Conservation (phyloP, 2,797 vertebrate genomes). For the Pangasius sanitwongsei region DNA sequence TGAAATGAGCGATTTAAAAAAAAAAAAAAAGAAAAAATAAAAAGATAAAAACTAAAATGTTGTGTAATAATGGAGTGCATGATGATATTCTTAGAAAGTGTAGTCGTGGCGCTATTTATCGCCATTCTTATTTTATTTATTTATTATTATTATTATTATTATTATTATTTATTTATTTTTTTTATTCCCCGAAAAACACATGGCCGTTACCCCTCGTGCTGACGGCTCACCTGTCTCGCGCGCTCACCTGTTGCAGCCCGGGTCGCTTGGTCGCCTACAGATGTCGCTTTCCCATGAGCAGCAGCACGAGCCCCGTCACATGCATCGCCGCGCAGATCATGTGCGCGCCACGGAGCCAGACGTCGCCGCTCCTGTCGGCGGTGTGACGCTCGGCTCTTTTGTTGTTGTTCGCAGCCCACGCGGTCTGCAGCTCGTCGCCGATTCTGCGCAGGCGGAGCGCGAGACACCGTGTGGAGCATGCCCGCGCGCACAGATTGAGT, state of each 20-base stretch:
- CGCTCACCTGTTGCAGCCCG: conserved; percentile 76
- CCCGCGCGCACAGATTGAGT: conserved; percentile 70
- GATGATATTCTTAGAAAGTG: not conserved
- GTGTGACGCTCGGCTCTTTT: conserved; percentile 7
- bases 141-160: not conserved
- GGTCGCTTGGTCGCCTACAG: conserved; percentile 72
- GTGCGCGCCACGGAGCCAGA: conserved; percentile 62
- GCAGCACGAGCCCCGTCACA: conserved; percentile 83
- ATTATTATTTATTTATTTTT: too few relatives aligned
- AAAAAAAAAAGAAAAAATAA: not conserved
- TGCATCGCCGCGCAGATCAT: conserved; percentile 78
- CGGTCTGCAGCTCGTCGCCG: conserved; percentile 88
- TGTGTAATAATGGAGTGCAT: not conserved
- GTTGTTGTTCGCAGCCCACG: conserved; percentile 58
- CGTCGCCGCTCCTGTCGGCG: not conserved
- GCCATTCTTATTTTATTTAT: rapidly evolving
- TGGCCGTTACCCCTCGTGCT: not conserved
- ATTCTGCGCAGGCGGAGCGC: conserved; percentile 86
- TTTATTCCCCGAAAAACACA: not conserved
- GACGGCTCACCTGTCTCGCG: conserved; percentile 10
- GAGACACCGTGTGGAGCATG: conserved; percentile 73
- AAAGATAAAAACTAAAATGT: too few relatives aligned
- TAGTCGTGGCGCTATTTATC: not conserved
- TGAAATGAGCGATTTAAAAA: too few relatives aligned
- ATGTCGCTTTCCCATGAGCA: conserved; percentile 81